A percentile compares a stretch with the other conserved stretches of the same genome.
Evolutionary conservation across 2,888 invertebrate genomes (phyloP).

Genomic region (Rhagophthalmus giganteus): DNA sequence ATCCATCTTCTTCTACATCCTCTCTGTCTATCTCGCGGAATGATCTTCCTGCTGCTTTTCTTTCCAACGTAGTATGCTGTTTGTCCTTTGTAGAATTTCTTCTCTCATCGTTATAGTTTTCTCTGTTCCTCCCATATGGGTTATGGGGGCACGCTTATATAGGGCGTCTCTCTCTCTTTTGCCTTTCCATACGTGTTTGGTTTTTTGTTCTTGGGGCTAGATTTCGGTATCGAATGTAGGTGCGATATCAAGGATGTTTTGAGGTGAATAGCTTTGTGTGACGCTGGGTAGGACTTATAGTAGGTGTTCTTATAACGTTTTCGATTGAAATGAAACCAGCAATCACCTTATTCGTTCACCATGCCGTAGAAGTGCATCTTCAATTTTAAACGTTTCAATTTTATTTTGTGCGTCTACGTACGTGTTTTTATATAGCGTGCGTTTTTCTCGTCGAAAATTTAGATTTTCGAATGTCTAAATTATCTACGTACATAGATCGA

Average conservation of each 20-base stretch:
- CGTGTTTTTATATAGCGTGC: too few species aligned
- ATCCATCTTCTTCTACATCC: constrained; percentile 55
- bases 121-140: constrained; percentile 17
- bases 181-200: constrained; percentile 24
- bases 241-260: constrained; percentile 46
- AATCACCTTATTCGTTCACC: constrained; percentile 14
- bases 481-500: too few species aligned
- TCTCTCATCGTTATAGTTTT: constrained; percentile 21
- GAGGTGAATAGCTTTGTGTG: constrained; percentile 45
- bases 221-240: constrained; percentile 46
- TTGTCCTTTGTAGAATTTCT: constrained; percentile 27
- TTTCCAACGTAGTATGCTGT: constrained; percentile 25
- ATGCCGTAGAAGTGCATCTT: constrained; percentile 13
- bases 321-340: constrained; percentile 31
- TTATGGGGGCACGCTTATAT: constrained; percentile 6
- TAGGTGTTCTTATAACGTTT: constrained; percentile 35
- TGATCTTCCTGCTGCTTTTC: constrained; percentile 43
- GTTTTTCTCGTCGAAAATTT: too few species aligned
- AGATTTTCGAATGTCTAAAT: too few species aligned
- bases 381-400: too few species aligned
- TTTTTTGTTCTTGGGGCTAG: constrained; percentile 32
- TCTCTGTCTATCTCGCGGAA: constrained; percentile 52
- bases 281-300: constrained; percentile 32
- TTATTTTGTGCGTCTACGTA: too few species aligned
- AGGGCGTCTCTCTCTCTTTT: constrained; percentile 9